Evolutionary conservation across 2,113 vertebrate genomes (phyloP).

Genomic region (Dascyllus trimaculatus): DNA sequence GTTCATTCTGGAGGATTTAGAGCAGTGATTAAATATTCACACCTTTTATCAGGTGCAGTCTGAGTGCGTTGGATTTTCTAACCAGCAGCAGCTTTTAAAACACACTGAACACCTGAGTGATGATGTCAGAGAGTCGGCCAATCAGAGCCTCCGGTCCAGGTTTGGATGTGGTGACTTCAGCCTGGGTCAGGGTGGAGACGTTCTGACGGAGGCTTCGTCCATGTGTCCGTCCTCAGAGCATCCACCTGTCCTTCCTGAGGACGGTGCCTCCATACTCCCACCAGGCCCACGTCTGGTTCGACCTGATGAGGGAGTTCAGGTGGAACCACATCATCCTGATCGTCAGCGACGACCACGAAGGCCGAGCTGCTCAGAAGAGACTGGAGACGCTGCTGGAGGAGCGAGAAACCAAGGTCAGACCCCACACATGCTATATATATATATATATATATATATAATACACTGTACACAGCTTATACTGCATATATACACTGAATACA

Average conservation of each 20-base stretch:
- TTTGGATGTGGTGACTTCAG: no score
- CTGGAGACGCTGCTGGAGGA: constrained; percentile 98
- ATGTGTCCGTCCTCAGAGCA: constrained; percentile 87
- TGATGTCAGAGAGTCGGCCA: no score
- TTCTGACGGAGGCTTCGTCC: no score
- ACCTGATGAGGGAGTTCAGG: constrained; percentile 97
- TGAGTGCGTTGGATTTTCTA: not conserved
- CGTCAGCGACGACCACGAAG: constrained; percentile 98
- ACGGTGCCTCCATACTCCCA: constrained; percentile 98
- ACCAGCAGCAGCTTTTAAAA: no score
- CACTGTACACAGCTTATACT: no score
- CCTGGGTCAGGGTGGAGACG: no score
- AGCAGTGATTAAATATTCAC: constrained; percentile 32
- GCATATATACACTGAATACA: not conserved
- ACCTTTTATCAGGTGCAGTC: not conserved
- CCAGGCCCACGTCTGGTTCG: constrained; percentile 98
- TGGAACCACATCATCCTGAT: constrained; percentile 99
- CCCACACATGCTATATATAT: no score
- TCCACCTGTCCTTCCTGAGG: constrained; percentile 97
- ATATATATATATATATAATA: no score
- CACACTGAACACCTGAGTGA: no score
- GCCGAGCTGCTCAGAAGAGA: constrained; percentile 96
- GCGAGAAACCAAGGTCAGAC: constrained; percentile 95
- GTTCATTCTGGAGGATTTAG: not conserved
- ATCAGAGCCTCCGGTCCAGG: no score